Base-by-base conservation (phyloP, 2,888 invertebrate genomes). In the Stenichneumon culpator region DNA sequence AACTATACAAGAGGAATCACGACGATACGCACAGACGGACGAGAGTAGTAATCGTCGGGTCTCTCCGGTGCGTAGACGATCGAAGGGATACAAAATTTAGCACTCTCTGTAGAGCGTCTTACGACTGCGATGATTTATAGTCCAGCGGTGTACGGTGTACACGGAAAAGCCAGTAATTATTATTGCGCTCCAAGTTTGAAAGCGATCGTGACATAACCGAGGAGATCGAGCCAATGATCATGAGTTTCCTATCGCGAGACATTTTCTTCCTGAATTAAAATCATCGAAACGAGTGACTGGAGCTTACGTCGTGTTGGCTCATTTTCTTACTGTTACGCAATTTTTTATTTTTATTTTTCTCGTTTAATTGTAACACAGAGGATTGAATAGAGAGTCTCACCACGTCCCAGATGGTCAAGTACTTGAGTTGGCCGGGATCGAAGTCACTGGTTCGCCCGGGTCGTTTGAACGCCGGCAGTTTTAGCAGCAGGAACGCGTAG, bases 321-420 rank as follows among this genome's bases (percentile, higher is more conserved):
- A 7, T 32, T 63, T 63, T 63, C 5, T 32, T n/a, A 4, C 32
- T 16, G 7, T 63, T 32, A 16, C 39, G 28, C n/a, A 11, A 19
- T 19, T 54, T 54, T 22, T 54, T 54, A 1, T 19, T 60, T 28
- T 28, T 25, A 0, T 2, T 60, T 22, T 60, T 32, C 1, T 25
- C 3, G 9, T 28, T 60, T 0, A 16, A 60, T 28, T 19, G 22
- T 19, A 54, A 22, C 16, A 11, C 11, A n/a, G 4, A 47, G 2
- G 16, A 25, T 39, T 25, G 44, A 74, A 9, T 39, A 65, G 36
- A 75, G 22, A 7, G 36, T 65, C 93, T 90, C 86, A 94, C 93
- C 91, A 93, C 80, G 74, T 92, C 83, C 93, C 93, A 94, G 2
- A 93, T 80, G 3, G 93, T 94, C 44, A 94, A 84, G 78, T 87